Conservation (phyloP, 2,888 invertebrate genomes). For the Apomyelois bistriatella region DNA sequence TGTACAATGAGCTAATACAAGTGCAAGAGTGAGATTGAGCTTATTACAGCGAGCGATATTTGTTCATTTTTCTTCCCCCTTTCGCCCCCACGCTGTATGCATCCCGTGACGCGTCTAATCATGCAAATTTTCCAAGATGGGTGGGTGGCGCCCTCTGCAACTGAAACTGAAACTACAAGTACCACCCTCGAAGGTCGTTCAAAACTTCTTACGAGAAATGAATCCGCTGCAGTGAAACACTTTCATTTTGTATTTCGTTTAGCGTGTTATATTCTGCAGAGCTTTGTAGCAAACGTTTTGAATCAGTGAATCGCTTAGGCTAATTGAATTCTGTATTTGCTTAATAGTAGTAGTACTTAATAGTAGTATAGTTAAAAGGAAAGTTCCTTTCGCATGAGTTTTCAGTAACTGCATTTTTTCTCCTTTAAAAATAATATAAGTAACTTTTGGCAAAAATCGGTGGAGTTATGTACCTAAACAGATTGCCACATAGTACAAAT, state of each 20-base stretch:
- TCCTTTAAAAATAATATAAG: no score
- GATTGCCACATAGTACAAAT: no score
- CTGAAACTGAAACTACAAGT: conserved; percentile 68
- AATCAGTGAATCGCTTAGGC: conserved; percentile 3
- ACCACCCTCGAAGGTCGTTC: conserved; percentile 73
- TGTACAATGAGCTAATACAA: neutral
- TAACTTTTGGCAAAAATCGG: no score
- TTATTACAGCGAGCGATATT: conserved; percentile 20
- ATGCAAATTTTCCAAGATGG: conserved; percentile 69
- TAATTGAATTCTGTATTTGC: neutral
- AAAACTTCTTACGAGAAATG: conserved; percentile 69
- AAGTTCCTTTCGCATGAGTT: no score
- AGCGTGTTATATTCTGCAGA: conserved; percentile 26
- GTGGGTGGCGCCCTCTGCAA: conserved; percentile 54
- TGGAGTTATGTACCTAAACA: no score
- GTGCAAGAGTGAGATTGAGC: conserved; percentile 10
- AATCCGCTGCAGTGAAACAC: conserved; percentile 67
- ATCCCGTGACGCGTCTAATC: conserved; percentile 62
- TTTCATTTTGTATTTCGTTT: conserved; percentile 55
- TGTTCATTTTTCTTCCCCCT: conserved; percentile 26
- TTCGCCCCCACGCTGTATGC: conserved; percentile 45
- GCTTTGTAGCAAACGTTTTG: conserved; percentile 20
- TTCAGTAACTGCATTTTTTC: no score
- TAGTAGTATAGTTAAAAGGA: no score
- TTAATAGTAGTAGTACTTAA: neutral